These are phyloP conservation scores for Eilema sororculum DNA, from an alignment of 2,888 invertebrate genomes.

Conservation along the genomic window DNA sequence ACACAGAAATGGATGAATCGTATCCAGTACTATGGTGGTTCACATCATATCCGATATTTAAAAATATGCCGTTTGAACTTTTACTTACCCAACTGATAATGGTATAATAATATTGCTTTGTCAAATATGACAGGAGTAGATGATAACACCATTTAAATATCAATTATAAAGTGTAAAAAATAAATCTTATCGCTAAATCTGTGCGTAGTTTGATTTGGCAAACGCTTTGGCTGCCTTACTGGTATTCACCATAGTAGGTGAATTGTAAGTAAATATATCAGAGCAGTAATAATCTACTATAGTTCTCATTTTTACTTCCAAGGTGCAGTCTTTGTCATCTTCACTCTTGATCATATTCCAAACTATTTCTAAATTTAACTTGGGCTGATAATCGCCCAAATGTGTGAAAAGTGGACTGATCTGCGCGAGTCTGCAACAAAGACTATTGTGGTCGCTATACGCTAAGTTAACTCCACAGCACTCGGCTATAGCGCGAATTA, in stretches of 20 bases:
- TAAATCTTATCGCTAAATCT: constrained; percentile 61
- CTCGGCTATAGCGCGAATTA: constrained; percentile 88
- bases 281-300: constrained; percentile 77
- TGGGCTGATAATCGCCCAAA: constrained; percentile 65
- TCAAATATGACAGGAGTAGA: background rate
- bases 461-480: constrained; percentile 63
- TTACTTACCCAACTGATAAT: no score
- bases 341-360: constrained; percentile 39
- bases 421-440: constrained; percentile 67
- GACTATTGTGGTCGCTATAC: constrained; percentile 64
- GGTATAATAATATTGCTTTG: no score
- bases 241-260: constrained; percentile 74
- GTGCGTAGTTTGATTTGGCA: constrained; percentile 56
- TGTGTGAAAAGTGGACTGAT: constrained; percentile 74
- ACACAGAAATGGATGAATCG: background rate
- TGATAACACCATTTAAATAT: background rate
- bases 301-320: constrained; percentile 67
- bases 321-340: background rate
- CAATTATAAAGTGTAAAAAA: background rate
- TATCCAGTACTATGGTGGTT: background rate
- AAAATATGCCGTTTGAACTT: background rate
- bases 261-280: constrained; percentile 75
- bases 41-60: background rate
- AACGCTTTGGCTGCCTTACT: constrained; percentile 64
- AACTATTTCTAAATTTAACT: constrained; percentile 60